Evolutionary conservation across 1,140 invertebrate species (phyloP), one percentile per base, ranked within the genome.

Genomic region (Rhagoletis pomonella): DNA sequence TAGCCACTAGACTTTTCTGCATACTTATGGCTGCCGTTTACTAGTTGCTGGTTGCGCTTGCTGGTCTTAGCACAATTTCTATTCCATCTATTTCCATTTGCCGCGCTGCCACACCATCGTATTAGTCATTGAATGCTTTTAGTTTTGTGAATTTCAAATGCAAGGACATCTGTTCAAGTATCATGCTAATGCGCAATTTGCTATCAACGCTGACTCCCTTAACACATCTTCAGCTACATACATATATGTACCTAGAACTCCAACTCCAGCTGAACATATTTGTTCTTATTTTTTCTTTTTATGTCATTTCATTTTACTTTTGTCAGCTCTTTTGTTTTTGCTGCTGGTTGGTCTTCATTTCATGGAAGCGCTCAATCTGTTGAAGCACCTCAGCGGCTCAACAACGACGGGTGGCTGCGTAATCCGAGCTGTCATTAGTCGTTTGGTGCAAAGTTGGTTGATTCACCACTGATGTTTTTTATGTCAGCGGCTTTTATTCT

Each of bases 101-200:
- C n/a, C 47, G 10, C 67, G 14, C 39, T 73, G 44, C 12, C 69
- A 17, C 44, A 44, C 69, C 69, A 17, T 29, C 29, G 29, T 29
- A 29, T 73, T 50, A 47, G 42, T 50, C 73, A 81, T 55, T 55
- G 73, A 81, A 86, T 88, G 87, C 87, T 88, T 88, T 88, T 88
- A 88, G 87, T 88, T 86, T 88, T 88, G 87, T 88, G 87, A 88
- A 88, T 88, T 92, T 89, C 88, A 91, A 92, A 92, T 92, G 89
- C 89, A 87, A 88, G 86, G 89, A 92, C 91, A 92, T 92, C 91
- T 92, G 91, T 91, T 92, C 91, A 90, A 92, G 91, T 92, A 89
- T 88, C 87, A 88, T 81, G 19, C 84, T 89, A 90, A 90, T 90
- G 85, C 89, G 89, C 88, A 88, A 62, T 88, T 69, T 73, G 12